Percentiles rank a stretch among this genome's conserved stretches.
Evolutionary conservation across 2,888 invertebrate genomes (phyloP).

Genomic region (Melikaiella ostensackeni): DNA sequence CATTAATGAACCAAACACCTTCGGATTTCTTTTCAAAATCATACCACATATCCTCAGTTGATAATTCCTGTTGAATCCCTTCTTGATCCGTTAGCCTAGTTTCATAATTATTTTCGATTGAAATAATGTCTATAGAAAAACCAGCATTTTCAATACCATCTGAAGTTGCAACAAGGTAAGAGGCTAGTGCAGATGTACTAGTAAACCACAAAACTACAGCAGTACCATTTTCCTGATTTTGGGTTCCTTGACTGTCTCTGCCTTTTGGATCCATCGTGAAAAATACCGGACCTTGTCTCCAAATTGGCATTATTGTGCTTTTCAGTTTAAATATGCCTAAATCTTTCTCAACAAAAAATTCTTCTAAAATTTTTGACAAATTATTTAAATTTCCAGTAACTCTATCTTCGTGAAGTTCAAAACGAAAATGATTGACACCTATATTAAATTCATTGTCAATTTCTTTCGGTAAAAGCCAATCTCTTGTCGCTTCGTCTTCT

Average conservation of each 20-base stretch:
- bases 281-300: slow-evolving; percentile 66
- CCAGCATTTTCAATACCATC: slow-evolving; percentile 50
- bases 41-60: slow-evolving; percentile 66
- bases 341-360: slow-evolving; percentile 80
- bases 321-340: slow-evolving; percentile 80
- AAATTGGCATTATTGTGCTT: slow-evolving; percentile 67
- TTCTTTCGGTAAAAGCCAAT: slow-evolving; percentile 77
- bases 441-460: slow-evolving; percentile 76
- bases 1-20: slow-evolving; percentile 66
- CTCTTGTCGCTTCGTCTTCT: slow-evolving; percentile 76
- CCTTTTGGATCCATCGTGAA: slow-evolving; percentile 71
- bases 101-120: slow-evolving; percentile 63
- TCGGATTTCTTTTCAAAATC: slow-evolving; percentile 63
- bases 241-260: slow-evolving; percentile 59
- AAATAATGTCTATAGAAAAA: slow-evolving; percentile 63
- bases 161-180: slow-evolving; percentile 48
- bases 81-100: slow-evolving; percentile 55
- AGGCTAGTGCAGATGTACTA: slow-evolving; percentile 55
- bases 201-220: slow-evolving; percentile 71
- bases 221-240: slow-evolving; percentile 59
- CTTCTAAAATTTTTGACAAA: slow-evolving; percentile 77
- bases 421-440: slow-evolving; percentile 76
- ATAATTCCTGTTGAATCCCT: slow-evolving; percentile 41
- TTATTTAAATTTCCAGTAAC: slow-evolving; percentile 77
- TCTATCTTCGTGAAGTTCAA: slow-evolving; percentile 77